Base-by-base conservation (phyloP, 1,140 invertebrate genomes). In the Kradibia gibbosae region DNA sequence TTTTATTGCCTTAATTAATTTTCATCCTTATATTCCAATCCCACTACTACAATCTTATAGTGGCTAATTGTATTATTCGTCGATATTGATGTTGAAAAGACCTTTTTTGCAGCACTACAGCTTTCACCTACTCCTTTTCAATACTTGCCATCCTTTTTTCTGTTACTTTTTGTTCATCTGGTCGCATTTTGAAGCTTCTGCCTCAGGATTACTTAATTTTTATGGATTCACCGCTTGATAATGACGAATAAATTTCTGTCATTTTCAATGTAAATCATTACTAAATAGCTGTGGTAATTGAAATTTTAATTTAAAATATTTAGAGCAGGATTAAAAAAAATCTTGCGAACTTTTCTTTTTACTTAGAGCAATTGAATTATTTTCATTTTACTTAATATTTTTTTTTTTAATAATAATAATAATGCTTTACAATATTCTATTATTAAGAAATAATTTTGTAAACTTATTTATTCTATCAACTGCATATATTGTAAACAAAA, bases 1-100 rank as follows among this genome's bases (percentile, higher is more conserved):
- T 86, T 86, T 82, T 87, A 85, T 84, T 85, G 84, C 81, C 76
- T 80, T 85, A 87, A 88, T 88, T 86, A 85, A 86, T 88, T 87
- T 86, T 84, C 85, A 85, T 84, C 34, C 81, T 76, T 74, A 73
- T 25, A 39, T 25, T 11, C 5, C 62, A 22, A 62, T 73, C 67
- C 62, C 42, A 53, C 50, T 42, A 39, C 67, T 65, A 20, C 57
- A 15, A 55, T 20, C 67, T 60, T 71, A 34, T 53, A 42, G 39
- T 50, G 78, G 77, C 78, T 82, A 83, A 86, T 87, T 86, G 83
- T 86, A 87, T 87, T 86, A 87, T 88, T 86, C 82, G 70, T 71
- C 73, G 77, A 87, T 88, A 87, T 88, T 84, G 85, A 88, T 86
- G 83, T 81, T 82, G 72, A 77, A 78, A 42, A 60, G 82, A 45